Base-by-base conservation (phyloP, 2,888 invertebrate species). In the Drosophila algonquin region DNA sequence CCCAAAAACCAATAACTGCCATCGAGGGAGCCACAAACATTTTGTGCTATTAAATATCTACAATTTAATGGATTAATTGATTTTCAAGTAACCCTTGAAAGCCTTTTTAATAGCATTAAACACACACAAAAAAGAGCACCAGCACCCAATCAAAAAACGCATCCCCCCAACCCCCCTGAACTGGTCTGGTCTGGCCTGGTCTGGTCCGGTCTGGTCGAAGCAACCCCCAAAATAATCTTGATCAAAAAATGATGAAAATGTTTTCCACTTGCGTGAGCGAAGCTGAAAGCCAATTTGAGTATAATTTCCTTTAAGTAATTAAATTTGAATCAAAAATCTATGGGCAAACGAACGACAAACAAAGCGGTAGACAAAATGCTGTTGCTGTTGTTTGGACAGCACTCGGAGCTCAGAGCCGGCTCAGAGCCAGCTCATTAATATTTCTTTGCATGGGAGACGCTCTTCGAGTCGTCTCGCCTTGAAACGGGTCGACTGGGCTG, bases 301-400 rank as follows among this genome's bases (percentile, higher is more conserved):
- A 73, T 76, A 76, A 76, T 76, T 76, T 76, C 76, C 76, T 76
- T 68, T 73, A 76, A 73, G 76, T 76, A 76, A 76, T 76, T 76
- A 76, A 76, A 76, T 76, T 76, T 73, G 62, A 76, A 76, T 76
- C 73, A 76, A 63, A 68, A 74, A 61, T 63, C 63, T 63, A 67
- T 60, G 53, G 63, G 30, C 69, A 59, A 60, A 53, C 55, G 56
- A 50, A 46, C 18, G 32, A 50, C 51, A 73, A 74, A 50, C 51
- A 73, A 74, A 63, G 50, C 45, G 55, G 70, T 27, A 50, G 40
- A 50, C 58, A 58, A 50, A 40, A 45, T 54, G 64, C 45, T 32
- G 30, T 51, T 14, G 35, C 59, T 48, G 30, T 40, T 73, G 57
- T 73, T 63, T 64, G 51, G 56, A 54, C 63, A 72, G 57, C 55